Base-by-base conservation (phyloP, 1,140 invertebrate genomes). In the Drosophila truncata region DNA sequence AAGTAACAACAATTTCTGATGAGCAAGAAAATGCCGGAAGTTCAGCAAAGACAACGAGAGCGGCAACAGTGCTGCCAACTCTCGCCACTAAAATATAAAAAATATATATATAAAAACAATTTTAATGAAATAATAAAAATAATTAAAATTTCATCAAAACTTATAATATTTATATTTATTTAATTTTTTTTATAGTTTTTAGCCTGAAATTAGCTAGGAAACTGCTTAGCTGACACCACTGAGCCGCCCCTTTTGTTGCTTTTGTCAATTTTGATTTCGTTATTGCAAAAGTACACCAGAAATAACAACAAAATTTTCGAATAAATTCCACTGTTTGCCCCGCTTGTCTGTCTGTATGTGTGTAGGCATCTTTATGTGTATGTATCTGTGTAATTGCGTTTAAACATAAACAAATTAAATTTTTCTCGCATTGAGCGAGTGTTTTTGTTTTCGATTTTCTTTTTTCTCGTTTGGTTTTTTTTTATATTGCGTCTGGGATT, bases 351-450 rank as follows among this genome's bases (percentile, higher is more conserved):
- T 25, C 14, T 23, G 6, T 23, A 7, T 44, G 11, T 20, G 4
- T 13, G 11, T 42, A n/a, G n/a, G n/a, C n/a, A n/a, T n/a, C n/a
- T n/a, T n/a, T n/a, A n/a, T n/a, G 1, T 69, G 5, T 33, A 13
- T 61, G n/a, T 44, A 55, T 29, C 44, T 16, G 44, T 41, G 49
- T 65, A 49, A 70, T 59, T 77, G 61, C 52, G 54, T 79, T 79
- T 82, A 79, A 67, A 31, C 61, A 67, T 82, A 73, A 55, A 66
- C 64, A 80, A 84, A 75, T 59, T 84, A 23, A 70, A 84, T 84
- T 80, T 83, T 80, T 84, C 44, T 83, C 59, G 49, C 70, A 83
- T 82, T 69, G 80, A 78, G 59, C 20, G 52, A 42, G 37, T 58
- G 42, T 61, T 59, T 79, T 77, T 69, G 33, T 67, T 67, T 69